Percentiles rank a stretch among this genome's conserved stretches.
Conservation (phyloP, 2,113 vertebrate species). For the Neogale vison region DNA sequence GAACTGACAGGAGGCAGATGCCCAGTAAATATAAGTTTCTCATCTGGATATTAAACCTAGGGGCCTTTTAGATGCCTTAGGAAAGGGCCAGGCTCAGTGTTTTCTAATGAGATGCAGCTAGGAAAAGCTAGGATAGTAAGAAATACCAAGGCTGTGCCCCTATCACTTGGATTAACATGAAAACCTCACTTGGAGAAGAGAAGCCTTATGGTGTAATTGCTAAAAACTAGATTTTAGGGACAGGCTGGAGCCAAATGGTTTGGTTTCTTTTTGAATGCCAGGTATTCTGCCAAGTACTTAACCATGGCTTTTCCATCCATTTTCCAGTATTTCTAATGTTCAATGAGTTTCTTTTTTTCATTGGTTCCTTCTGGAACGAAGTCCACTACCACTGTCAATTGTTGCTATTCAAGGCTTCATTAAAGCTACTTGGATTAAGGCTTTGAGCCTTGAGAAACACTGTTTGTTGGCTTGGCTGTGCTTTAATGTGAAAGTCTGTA, state of each 20-base stretch:
- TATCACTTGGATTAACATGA: background rate
- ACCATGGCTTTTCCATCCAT: background rate
- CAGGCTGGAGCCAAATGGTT: background rate
- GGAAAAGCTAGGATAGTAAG: background rate
- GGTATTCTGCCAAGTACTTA: background rate
- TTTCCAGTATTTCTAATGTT: background rate
- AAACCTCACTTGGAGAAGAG: background rate
- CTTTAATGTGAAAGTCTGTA: conserved; percentile 30
- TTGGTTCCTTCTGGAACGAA: conserved; percentile 2
- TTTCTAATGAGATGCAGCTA: background rate
- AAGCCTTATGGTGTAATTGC: background rate
- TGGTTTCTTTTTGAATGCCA: background rate
- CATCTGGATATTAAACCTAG: background rate
- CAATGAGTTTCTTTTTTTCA: background rate
- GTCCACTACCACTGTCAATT: background rate
- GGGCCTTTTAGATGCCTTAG: background rate
- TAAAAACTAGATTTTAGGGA: conserved; percentile 2
- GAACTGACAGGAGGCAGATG: background rate
- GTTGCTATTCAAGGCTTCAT: conserved; percentile 32
- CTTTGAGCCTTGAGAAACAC: background rate
- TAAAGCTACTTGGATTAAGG: conserved; percentile 24
- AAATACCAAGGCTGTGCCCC: background rate
- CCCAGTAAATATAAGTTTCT: background rate
- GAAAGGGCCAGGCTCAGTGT: background rate
- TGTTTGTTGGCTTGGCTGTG: background rate